Conservation (phyloP, 2,888 invertebrate genomes). For the Noctuana brunneofusca region DNA sequence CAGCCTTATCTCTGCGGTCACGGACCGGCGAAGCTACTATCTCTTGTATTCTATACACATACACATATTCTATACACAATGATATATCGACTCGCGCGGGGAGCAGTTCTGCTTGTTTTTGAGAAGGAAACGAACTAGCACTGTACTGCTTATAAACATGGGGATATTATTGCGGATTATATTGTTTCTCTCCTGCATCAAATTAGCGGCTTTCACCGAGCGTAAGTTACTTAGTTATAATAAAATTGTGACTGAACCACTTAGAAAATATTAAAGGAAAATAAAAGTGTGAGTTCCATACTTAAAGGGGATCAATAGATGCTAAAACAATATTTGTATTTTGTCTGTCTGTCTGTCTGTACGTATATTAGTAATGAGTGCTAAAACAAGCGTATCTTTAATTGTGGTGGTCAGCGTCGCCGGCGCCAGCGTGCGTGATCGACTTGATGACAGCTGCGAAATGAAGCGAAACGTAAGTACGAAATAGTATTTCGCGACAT, state of each 20-base stretch:
- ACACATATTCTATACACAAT: not conserved
- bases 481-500: constrained; percentile 25
- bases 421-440: too few species aligned
- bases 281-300: too few species aligned
- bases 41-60: not conserved
- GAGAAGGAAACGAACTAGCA: not conserved
- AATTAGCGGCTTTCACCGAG: constrained; percentile 49
- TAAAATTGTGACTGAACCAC: too few species aligned
- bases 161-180: constrained; percentile 27
- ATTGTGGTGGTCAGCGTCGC: too few species aligned
- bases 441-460: constrained; percentile 54
- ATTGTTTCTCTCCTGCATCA: constrained; percentile 47
- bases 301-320: too few species aligned
- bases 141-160: not conserved
- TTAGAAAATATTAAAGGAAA: too few species aligned
- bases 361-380: too few species aligned
- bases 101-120: not conserved
- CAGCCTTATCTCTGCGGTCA: constrained; percentile 15
- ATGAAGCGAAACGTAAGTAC: constrained; percentile 81
- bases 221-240: too few species aligned
- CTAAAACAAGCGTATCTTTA: too few species aligned
- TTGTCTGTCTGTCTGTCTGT: too few species aligned
- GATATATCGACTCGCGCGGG: not conserved
- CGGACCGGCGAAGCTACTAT: constrained; percentile 3
- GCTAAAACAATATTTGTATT: too few species aligned